phyloP scores from a whole-genome alignment of 2,888 invertebrate genomes.

The Troides oblongomaculatus region DNA sequence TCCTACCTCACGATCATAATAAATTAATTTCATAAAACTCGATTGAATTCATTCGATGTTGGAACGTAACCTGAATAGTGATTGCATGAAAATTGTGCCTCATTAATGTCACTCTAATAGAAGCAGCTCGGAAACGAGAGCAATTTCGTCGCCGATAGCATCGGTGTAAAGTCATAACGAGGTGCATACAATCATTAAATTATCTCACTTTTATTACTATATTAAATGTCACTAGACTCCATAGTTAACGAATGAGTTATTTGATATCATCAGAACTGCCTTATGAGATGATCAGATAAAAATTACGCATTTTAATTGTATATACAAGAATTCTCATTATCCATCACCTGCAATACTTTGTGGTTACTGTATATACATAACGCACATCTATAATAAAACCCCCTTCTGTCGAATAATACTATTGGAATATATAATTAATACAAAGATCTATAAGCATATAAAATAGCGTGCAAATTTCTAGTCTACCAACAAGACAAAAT shows the following conservation, averaged over 20 bases:
- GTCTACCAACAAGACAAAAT: too few relatives aligned
- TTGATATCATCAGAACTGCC: not conserved
- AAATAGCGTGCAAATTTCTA: too few relatives aligned
- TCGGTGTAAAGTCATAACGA: conserved; percentile 4
- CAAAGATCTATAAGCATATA: too few relatives aligned
- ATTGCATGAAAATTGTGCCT: conserved; percentile 27
- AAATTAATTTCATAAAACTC: conserved; percentile 4
- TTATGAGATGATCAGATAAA: not conserved
- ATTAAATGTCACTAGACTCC: not conserved
- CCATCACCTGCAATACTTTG: not conserved
- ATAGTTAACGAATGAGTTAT: not conserved
- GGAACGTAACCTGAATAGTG: conserved; percentile 34
- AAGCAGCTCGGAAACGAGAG: not conserved
- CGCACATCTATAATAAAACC: too few relatives aligned
- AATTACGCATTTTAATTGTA: not conserved
- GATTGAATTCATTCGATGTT: conserved; percentile 15
- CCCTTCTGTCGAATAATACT: too few relatives aligned
- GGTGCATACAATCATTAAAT: not conserved
- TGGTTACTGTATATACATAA: too few relatives aligned
- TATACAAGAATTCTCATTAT: not conserved
- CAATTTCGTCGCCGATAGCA: conserved; percentile 9
- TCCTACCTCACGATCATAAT: not conserved
- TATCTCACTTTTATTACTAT: not conserved
- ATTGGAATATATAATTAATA: too few relatives aligned
- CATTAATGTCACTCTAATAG: conserved; percentile 21